Base-by-base conservation (phyloP, 2,113 vertebrate species). In the Phoxinus phoxinus region DNA sequence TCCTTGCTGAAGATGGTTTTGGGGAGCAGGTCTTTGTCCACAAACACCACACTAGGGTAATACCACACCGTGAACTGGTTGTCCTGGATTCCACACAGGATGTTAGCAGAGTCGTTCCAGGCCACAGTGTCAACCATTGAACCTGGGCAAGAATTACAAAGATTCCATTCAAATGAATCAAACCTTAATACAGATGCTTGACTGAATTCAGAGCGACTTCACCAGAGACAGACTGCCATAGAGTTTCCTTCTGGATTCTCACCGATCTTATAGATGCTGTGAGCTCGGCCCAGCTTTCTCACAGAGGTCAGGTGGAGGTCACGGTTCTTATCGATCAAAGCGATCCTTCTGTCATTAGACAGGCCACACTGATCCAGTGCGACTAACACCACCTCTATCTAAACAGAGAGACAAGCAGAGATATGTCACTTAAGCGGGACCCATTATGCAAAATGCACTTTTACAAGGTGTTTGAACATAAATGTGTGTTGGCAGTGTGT, bases 241-340 rank as follows among this genome's bases (percentile, higher is more conserved):
- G 53, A 8, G 19, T 56, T 23, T 56, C 53, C 53, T 37, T 32
- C 9, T 35, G 59, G 53, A 21, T 10, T 76, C 94, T 95, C 91
- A 99, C 98, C 98, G 69, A 98, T 97, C 95, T 98, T 98, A 89
- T 95, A 94, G 90, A 98, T 94, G 89, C 95, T 96, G 91, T 96
- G 95, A 87, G 98, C 97, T 85, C 96, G 95, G 5, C 96, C 96
- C 89, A 97, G 96, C 89, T 95, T 94, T 56, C 96, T 96, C 75
- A 97, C 96, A 2, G 96, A 95, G 41, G 96, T 96, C 89, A 99
- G 94, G 90, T 96, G 96, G 51, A 99, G 96, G 92, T 99, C 98
- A 88, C 95, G 96, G 89, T 99, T 99, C 93, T 98, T 99, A 93
- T 99, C 98, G 90, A 98, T 96, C 91, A 99, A 93, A 85, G 96